These are phyloP conservation scores for Aptenodytes forsteri DNA, from an alignment of 2,113 vertebrate species.

Conservation along the genomic window DNA sequence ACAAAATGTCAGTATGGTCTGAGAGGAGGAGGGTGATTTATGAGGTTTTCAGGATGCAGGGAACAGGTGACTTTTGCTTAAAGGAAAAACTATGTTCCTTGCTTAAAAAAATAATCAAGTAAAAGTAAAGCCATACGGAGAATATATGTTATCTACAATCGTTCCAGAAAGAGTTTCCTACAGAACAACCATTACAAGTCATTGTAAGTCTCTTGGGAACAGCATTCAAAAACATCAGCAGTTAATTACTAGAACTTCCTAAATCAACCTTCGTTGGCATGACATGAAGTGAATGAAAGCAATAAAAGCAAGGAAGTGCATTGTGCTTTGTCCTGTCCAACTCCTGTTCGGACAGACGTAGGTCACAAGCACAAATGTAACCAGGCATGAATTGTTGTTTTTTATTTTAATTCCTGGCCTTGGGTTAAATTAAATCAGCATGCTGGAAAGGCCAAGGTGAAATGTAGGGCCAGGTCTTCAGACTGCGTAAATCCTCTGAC, in stretches of 20 bases:
- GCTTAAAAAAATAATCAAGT: constrained; percentile 37
- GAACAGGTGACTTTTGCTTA: constrained; percentile 22
- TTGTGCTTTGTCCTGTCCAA: constrained; percentile 72
- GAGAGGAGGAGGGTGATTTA: not conserved
- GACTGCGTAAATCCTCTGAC: constrained; percentile 10
- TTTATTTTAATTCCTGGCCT: constrained; percentile 52
- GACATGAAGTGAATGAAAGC: constrained; percentile 69
- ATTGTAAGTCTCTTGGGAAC: constrained; percentile 39
- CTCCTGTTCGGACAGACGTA: constrained; percentile 59
- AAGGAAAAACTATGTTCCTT: not conserved
- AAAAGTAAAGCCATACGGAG: not conserved
- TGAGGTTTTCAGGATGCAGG: not conserved
- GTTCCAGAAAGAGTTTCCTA: constrained; percentile 43
- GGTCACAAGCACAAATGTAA: constrained; percentile 62
- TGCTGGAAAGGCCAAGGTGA: constrained; percentile 61
- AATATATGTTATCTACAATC: constrained; percentile 31
- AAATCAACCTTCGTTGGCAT: constrained; percentile 69
- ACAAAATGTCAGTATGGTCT: not conserved
- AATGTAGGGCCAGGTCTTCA: not conserved
- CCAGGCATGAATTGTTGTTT: constrained; percentile 53
- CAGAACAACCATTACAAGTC: constrained; percentile 63
- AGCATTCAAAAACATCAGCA: constrained; percentile 68
- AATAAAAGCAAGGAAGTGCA: constrained; percentile 74
- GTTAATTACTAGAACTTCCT: constrained; percentile 68
- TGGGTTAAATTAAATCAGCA: constrained; percentile 45